phyloP scores from a whole-genome alignment of 2,797 vertebrate species.

The Loris lydekkerianus region DNA sequence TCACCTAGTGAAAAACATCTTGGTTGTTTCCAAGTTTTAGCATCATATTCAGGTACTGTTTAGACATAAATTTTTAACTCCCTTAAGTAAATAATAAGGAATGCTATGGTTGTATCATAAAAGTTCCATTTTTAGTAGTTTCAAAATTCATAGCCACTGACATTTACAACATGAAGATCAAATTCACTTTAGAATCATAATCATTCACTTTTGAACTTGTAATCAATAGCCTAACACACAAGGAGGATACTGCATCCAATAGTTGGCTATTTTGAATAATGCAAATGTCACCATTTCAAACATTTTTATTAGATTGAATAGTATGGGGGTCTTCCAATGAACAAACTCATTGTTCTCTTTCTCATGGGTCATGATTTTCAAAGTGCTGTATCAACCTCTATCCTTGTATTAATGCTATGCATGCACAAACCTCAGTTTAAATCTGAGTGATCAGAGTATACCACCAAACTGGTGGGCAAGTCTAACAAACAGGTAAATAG shows the following conservation, averaged over 20 bases:
- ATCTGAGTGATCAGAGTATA: neutral
- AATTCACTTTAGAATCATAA: neutral
- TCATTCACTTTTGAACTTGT: neutral
- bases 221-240: neutral
- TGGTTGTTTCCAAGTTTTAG: neutral
- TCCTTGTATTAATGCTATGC: neutral
- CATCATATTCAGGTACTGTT: neutral
- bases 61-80: neutral
- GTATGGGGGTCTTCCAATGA: neutral
- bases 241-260: neutral
- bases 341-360: neutral
- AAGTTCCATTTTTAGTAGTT: slow-evolving; percentile 36
- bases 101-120: neutral
- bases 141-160: neutral
- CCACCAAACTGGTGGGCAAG: neutral
- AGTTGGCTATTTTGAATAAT: slow-evolving; percentile 1
- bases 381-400: neutral
- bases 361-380: neutral
- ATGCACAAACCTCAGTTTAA: neutral
- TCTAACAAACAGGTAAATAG: neutral
- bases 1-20: neutral
- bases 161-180: slow-evolving; percentile 35
- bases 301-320: neutral
- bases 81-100: neutral
- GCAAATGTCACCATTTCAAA: neutral